Conservation (phyloP, 2,113 vertebrate species). For the Saguinus midas region DNA sequence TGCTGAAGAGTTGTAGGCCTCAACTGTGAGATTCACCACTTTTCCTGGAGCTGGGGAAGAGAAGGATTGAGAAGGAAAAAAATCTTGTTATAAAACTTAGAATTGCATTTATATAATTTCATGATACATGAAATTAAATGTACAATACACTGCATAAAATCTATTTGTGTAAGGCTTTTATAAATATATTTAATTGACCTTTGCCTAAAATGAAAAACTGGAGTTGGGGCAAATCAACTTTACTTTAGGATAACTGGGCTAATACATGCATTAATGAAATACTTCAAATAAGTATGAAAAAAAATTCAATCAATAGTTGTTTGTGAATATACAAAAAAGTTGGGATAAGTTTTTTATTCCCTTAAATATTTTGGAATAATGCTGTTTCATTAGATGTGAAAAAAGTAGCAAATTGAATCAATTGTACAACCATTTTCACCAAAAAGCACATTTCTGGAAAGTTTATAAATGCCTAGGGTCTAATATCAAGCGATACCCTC, state of each 20-base stretch:
- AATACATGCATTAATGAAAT: background rate
- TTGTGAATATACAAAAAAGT: background rate
- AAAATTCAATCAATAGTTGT: background rate
- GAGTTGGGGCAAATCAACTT: background rate
- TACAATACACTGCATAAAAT: background rate
- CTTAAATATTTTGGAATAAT: background rate
- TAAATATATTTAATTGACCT: background rate
- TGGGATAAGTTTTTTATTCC: background rate
- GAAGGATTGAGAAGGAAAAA: conserved; percentile 50
- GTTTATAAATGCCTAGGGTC: background rate
- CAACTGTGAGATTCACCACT: conserved; percentile 95
- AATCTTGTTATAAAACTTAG: background rate
- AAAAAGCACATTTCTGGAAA: background rate
- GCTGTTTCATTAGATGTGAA: background rate
- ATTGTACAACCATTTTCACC: background rate
- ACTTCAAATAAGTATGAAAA: background rate
- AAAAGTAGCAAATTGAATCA: background rate
- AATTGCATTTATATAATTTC: background rate
- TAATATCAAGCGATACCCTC: background rate
- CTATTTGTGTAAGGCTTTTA: background rate
- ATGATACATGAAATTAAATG: background rate
- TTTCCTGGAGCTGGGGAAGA: conserved; percentile 91
- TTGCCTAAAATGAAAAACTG: background rate
- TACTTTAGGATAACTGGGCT: background rate
- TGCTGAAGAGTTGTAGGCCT: conserved; percentile 91